These are phyloP conservation scores for Toxotes lorentzi DNA, from an alignment of 2,797 vertebrate genomes.

Conservation along the genomic window DNA sequence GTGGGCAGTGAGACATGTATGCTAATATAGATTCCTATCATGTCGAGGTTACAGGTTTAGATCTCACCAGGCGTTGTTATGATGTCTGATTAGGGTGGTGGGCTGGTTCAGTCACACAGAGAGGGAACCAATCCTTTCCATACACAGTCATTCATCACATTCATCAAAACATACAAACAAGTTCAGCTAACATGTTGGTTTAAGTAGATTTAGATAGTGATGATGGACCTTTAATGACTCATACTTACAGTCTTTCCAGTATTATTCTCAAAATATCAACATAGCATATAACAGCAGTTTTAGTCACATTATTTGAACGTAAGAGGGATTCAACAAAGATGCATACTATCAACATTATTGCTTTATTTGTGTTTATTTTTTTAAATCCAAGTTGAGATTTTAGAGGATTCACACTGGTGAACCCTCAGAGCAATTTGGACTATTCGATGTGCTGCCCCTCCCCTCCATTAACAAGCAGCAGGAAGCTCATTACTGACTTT, in stretches of 20 bases:
- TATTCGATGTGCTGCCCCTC: conserved; percentile 3
- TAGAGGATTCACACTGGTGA: conserved; percentile 28
- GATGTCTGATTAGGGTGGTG: conserved; percentile 56
- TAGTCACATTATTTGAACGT: conserved; percentile 14
- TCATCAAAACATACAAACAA: conserved; percentile 29
- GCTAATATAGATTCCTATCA: conserved; percentile 71
- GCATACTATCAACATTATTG: conserved; percentile 4
- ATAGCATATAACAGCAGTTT: background rate
- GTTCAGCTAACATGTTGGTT: conserved; percentile 31
- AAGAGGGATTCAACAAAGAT: background rate
- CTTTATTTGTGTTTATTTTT: background rate
- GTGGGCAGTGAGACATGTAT: conserved; percentile 74
- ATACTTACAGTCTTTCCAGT: background rate
- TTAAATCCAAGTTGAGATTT: conserved; percentile 38
- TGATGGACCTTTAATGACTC: conserved; percentile 19
- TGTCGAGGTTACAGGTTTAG: conserved; percentile 62
- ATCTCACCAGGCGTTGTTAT: conserved; percentile 52
- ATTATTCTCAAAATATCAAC: background rate
- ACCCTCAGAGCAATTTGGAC: conserved; percentile 28
- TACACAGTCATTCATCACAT: conserved; percentile 25
- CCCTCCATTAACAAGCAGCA: conserved; percentile 32
- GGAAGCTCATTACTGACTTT: conserved; percentile 36
- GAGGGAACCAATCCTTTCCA: conserved; percentile 22
- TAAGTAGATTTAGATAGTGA: conserved; percentile 5
- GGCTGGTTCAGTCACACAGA: conserved; percentile 40